Conservation (phyloP, 2,797 vertebrate genomes). For the Pogonophryne albipinna region DNA sequence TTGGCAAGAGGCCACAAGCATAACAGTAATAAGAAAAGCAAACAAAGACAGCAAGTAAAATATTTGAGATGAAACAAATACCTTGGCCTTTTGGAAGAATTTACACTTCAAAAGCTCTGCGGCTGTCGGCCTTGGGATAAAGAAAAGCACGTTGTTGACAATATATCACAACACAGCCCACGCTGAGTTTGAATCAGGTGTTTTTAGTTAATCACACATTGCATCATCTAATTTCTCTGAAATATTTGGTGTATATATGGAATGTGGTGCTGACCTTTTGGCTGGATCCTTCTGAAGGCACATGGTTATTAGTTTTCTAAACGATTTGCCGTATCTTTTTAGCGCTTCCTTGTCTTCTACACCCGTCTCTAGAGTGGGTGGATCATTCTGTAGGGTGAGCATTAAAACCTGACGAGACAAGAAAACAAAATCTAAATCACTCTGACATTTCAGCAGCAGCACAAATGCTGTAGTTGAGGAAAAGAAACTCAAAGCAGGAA, state of each 20-base stretch:
- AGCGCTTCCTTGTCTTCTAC: constrained; percentile 96
- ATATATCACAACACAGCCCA: constrained; percentile 20
- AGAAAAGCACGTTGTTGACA: constrained; percentile 26
- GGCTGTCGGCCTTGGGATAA: constrained; percentile 93
- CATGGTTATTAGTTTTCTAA: constrained; percentile 96
- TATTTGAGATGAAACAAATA: constrained; percentile 80
- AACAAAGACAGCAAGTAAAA: constrained; percentile 24
- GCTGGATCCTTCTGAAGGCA: constrained; percentile 99
- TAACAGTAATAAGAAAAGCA: constrained; percentile 23
- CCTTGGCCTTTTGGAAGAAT: constrained; percentile 99
- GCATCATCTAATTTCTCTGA: constrained; percentile 17
- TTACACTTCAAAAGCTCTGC: constrained; percentile 99
- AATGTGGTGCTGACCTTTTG: constrained; percentile 89
- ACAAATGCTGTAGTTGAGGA: constrained; percentile 16
- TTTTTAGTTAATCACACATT: constrained; percentile 31
- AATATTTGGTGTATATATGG: background rate
- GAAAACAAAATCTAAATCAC: constrained; percentile 24
- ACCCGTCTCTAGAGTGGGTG: constrained; percentile 95
- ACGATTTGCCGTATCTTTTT: constrained; percentile 98
- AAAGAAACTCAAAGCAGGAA: constrained; percentile 55
- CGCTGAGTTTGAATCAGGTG: constrained; percentile 31
- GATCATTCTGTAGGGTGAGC: constrained; percentile 97
- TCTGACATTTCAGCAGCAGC: constrained; percentile 10
- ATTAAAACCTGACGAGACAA: constrained; percentile 92
- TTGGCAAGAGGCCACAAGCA: constrained; percentile 7